Percentiles rank a stretch among this genome's conserved stretches.
These are phyloP conservation scores for Xanthostigma xanthostigma DNA, from an alignment of 2,888 invertebrate genomes.

Conservation along the genomic window DNA sequence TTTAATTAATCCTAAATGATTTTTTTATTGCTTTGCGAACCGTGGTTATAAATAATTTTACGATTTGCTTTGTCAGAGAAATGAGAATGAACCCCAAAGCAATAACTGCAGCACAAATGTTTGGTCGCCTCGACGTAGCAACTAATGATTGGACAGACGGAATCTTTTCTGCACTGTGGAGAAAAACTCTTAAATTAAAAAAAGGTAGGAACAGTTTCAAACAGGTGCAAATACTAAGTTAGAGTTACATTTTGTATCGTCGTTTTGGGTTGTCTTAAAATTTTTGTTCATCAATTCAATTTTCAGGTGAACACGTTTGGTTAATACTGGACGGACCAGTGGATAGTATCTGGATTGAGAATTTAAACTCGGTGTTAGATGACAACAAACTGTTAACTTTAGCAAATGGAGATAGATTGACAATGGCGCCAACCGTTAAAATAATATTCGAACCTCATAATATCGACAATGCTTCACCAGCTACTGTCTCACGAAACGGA, in stretches of 20 bases:
- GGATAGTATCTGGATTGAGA: slow-evolving; percentile 97
- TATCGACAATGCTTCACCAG: slow-evolving; percentile 94
- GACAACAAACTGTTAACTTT: slow-evolving; percentile 91
- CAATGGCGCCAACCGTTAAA: slow-evolving; percentile 89
- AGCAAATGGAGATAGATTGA: slow-evolving; percentile 87
- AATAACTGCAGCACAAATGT: slow-evolving; percentile 95
- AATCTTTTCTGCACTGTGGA: slow-evolving; percentile 92
- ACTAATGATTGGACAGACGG: slow-evolving; percentile 99
- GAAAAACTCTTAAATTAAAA: slow-evolving; percentile 81
- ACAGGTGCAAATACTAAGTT: neutral
- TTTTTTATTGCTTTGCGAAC: too few relatives aligned
- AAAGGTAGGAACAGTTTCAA: slow-evolving; percentile 32
- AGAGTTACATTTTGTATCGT: neutral
- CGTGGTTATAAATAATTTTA: slow-evolving; percentile 1
- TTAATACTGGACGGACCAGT: slow-evolving; percentile 91
- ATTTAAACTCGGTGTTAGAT: slow-evolving; percentile 90
- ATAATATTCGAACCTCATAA: slow-evolving; percentile 96
- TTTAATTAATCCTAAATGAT: neutral
- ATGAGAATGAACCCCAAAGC: slow-evolving; percentile 99
- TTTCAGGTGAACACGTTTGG: slow-evolving; percentile 75
- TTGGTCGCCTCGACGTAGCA: slow-evolving; percentile 87
- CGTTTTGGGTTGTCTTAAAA: too few relatives aligned
- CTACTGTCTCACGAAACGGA: slow-evolving; percentile 87
- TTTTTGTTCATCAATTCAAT: neutral
- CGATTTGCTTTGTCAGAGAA: slow-evolving; percentile 37